Evolutionary conservation across 2,113 vertebrate species (phyloP).

Genomic region (Scomber colias): DNA sequence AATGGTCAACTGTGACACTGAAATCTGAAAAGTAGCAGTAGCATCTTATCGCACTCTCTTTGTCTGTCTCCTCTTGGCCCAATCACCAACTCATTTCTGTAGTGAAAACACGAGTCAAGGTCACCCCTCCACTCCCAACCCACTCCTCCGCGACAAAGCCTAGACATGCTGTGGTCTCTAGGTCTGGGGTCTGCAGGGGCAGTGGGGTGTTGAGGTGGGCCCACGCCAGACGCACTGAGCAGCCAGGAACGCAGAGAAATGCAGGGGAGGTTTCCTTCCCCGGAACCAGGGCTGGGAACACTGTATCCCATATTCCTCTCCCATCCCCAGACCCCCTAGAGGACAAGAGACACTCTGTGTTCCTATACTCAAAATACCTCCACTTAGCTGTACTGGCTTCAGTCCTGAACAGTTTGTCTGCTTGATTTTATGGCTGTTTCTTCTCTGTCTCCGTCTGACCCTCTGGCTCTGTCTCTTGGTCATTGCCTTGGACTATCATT

Average conservation of each 20-base stretch:
- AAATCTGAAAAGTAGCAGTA: neutral
- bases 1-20: neutral
- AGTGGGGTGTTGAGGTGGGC: constrained; percentile 30
- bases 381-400: constrained; percentile 22
- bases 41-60: neutral
- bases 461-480: constrained; percentile 18
- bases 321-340: constrained; percentile 62
- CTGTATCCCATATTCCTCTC: constrained; percentile 66
- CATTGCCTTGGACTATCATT: constrained; percentile 40
- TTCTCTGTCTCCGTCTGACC: constrained; percentile 28
- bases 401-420: neutral
- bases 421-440: constrained; percentile 42
- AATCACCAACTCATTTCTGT: constrained; percentile 37
- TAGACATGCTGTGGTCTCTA: constrained; percentile 27
- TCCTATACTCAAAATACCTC: constrained; percentile 76
- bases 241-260: constrained; percentile 77
- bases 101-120: constrained; percentile 56
- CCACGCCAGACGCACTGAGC: constrained; percentile 51
- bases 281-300: constrained; percentile 79
- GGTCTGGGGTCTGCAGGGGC: constrained; percentile 24
- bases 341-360: constrained; percentile 64
- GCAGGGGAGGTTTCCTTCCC: constrained; percentile 85
- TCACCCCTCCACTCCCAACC: neutral
- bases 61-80: neutral
- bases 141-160: constrained; percentile 5